These are phyloP conservation scores for Candidula unifasciata DNA, from an alignment of 2,888 invertebrate species.

Conservation along the genomic window DNA sequence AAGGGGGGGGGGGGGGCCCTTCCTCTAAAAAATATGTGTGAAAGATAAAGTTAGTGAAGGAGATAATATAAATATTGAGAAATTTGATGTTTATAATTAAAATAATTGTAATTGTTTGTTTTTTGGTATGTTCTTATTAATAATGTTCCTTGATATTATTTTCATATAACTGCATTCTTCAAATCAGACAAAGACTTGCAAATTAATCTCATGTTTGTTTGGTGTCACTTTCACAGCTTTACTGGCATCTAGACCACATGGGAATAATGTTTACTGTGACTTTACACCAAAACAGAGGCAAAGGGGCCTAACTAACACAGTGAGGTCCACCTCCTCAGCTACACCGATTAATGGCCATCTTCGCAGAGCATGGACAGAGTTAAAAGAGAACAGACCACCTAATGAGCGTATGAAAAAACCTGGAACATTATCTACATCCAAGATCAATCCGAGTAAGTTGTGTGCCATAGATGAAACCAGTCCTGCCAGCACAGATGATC, in stretches of 20 bases:
- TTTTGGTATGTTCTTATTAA: no score
- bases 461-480: neutral
- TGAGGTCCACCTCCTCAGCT: neutral
- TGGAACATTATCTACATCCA: constrained; percentile 4
- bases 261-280: neutral
- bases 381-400: neutral
- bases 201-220: neutral
- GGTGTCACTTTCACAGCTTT: neutral
- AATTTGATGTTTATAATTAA: no score
- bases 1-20: no score
- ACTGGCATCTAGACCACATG: neutral
- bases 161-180: neutral
- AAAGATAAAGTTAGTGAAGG: no score
- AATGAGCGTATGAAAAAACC: neutral
- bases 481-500: neutral
- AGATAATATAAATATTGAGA: no score
- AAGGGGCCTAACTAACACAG: neutral
- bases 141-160: neutral
- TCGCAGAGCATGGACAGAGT: neutral
- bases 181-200: neutral
- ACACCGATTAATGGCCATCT: neutral
- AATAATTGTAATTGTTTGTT: no score
- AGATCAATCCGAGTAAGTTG: neutral
- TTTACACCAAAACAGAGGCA: neutral
- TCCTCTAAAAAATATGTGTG: no score